A percentile compares a stretch with the other conserved stretches of the same genome.
Conservation (phyloP, 2,797 vertebrate genomes). For the Xyrichtys novacula region DNA sequence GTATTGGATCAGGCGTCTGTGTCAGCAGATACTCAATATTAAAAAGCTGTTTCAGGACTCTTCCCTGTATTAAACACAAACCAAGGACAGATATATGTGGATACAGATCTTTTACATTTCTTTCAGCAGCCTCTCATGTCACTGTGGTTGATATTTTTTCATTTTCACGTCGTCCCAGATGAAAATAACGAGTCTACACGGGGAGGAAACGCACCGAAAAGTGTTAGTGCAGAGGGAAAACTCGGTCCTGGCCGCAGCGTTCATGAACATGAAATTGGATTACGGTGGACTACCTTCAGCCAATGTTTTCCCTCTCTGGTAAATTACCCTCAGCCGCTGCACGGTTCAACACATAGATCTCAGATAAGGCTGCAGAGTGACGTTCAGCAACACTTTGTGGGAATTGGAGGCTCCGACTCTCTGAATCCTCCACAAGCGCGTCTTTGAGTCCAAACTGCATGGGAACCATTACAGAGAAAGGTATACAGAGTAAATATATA, state of each 20-base stretch:
- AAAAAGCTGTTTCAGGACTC: too few relatives aligned
- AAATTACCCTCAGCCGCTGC: constrained; percentile 57
- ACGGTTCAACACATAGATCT: constrained; percentile 65
- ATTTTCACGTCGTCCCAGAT: background rate
- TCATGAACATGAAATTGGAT: constrained; percentile 71
- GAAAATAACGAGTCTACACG: background rate
- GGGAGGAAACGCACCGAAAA: constrained; percentile 19
- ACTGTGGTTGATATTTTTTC: background rate
- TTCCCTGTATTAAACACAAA: background rate
- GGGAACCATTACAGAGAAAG: constrained; percentile 76
- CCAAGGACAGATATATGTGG: background rate
- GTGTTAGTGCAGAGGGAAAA: constrained; percentile 43
- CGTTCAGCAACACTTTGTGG: constrained; percentile 50
- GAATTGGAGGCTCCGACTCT: constrained; percentile 38
- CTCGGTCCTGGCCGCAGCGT: constrained; percentile 39
- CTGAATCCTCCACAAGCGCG: constrained; percentile 55
- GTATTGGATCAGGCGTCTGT: too few relatives aligned
- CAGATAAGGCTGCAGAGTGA: constrained; percentile 63
- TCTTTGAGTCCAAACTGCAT: constrained; percentile 70
- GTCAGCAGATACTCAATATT: too few relatives aligned
- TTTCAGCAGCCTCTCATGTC: background rate
- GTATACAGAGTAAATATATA: constrained; percentile 67
- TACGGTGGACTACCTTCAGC: constrained; percentile 58
- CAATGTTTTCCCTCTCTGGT: constrained; percentile 69
- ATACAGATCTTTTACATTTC: background rate